Evolutionary conservation across 2,888 invertebrate species (phyloP), one percentile per base, ranked within the genome.

Genomic region (Conomelus anceps): DNA sequence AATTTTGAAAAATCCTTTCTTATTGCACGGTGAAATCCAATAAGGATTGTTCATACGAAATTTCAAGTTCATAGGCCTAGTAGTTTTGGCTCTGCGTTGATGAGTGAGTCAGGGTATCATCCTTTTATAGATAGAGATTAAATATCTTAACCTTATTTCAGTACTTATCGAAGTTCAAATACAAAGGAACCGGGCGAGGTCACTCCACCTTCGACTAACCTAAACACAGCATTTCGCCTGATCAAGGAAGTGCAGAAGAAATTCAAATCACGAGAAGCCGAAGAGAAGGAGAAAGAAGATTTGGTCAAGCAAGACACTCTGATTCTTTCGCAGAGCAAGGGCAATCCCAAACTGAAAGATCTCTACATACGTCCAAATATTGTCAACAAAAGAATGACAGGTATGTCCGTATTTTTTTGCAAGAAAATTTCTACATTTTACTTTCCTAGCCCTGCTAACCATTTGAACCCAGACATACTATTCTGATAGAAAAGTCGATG

Each of bases 211-310:
- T 99, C 99, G 0, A 96, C 98, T 20, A 99, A 99, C 93, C 94
- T 99, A 87, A 99, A 98, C 93, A 99, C 98, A 13, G 99, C 99
- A 26, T 99, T 99, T 94, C 96, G 99, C 91, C 95, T 99, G 89
- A 99, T 99, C 92, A 99, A 99, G 94, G 99, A 99, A 94, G 98
- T 99, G 29, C 99, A 99, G 94, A 99, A 99, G 93, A 98, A 98
- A 92, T 99, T 98, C 94, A 99, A 98, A 94, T 99, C 98, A 0
- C 95, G 99, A 91, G 99, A 99, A 93, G 99, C 99, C 0, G 99
- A 99, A 93, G 99, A 99, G 93, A 96, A 98, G 89, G 99, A 99
- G 93, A 99, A 99, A 92, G 99, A 99, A 93, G 98, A 99, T 94
- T 95, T 99, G 91, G 99, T 99, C 0, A 99, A 99, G 94, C 99